Evolutionary conservation across 2,797 vertebrate species (phyloP).

Genomic region (Galago senegalensis): DNA sequence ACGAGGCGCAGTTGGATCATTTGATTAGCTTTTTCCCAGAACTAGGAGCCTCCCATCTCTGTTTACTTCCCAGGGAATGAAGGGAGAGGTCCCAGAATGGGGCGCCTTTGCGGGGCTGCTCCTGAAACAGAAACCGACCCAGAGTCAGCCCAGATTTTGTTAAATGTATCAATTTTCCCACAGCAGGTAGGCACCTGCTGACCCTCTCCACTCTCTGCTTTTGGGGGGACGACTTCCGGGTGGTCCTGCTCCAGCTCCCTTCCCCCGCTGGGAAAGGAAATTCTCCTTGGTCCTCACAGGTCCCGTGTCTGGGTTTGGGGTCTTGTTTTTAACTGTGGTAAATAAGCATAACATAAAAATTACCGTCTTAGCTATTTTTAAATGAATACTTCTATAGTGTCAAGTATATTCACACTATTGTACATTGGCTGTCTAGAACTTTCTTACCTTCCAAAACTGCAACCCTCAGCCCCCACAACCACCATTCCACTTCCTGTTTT

Average conservation of each 20-base stretch:
- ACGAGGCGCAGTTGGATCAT: constrained; percentile 79
- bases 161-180: background rate
- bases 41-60: constrained; percentile 84
- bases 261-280: background rate
- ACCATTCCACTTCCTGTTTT: background rate
- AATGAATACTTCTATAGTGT: background rate
- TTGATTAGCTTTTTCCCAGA: constrained; percentile 82
- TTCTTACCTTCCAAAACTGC: background rate
- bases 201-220: background rate
- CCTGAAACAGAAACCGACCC: constrained; percentile 45
- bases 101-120: constrained; percentile 75
- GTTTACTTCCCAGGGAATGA: constrained; percentile 81
- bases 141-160: background rate
- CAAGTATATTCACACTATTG: background rate
- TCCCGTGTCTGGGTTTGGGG: background rate
- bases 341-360: background rate
- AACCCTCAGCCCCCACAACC: background rate
- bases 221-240: background rate
- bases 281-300: background rate
- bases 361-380: background rate
- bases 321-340: background rate
- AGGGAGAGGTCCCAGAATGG: constrained; percentile 65
- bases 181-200: constrained; percentile 31
- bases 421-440: background rate
- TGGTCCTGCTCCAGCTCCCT: background rate